Base-by-base conservation (phyloP, 2,113 vertebrate genomes). In the Microtus oregoni region DNA sequence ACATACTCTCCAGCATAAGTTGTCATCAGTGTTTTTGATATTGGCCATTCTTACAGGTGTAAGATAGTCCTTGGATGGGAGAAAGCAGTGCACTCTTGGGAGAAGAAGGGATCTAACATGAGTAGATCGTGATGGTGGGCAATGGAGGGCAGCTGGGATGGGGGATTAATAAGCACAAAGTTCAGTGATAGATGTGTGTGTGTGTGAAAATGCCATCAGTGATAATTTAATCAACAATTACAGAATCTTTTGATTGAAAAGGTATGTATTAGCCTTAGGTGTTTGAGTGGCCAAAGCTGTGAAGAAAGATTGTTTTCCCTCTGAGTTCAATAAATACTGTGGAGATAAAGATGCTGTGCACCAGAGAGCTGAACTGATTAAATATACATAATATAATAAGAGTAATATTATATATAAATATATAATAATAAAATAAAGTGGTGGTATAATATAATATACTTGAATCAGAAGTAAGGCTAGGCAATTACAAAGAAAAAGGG, bases 71-170 rank as follows among this genome's bases (percentile, higher is more conserved):
- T 58, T 58, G 55, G 55, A 58, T 58, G 55, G 55, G 17, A 11
- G 41, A 30, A 65, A 86, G 38, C 1, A 47, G 26, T 17, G 3
- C 5, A 30, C n/a, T 41, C 19, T 85, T 30, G n/a, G 35, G 26
- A 44, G 24, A 67, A 38, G 38, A 41, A 86, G 82, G 11, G 4
- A 19, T 19, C 61, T 67, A 6, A 44, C 5, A 0, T 19, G 38
- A 44, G 82, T 20, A 28, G 81, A 41, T 41, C 8, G 1, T 30
- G 38, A 65, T 20, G 14, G 61, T 38, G 17, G 32, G 7, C 28
- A 14, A n/a, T 2, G 9, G 28, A 47, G 28, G 41, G 5, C 1
- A 47, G 1, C 0, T 8, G 24, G 76, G 11, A 7, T 11, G 5
- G 26, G 17, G 1, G 8, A 35, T 35, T 44, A 35, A 50, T 86